Evolutionary conservation across 1,140 invertebrate genomes (phyloP), one percentile per base, ranked within the genome.

Genomic region (Euura saliciscinereae): DNA sequence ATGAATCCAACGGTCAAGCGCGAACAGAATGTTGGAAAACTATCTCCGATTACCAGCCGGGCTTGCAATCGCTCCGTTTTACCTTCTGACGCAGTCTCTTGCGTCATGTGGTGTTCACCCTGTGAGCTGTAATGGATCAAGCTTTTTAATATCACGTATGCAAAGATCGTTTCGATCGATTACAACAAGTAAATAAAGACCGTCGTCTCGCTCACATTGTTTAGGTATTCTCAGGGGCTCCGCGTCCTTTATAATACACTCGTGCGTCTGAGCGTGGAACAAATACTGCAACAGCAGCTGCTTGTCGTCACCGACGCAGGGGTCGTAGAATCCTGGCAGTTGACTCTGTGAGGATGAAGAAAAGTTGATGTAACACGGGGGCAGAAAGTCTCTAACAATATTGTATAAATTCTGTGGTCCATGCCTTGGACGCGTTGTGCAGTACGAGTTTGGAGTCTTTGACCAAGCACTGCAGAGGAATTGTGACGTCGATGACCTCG

Each of bases 271-370:
- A 83, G 92, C 91, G 78, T 93, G 92, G 86, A 95, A 98, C 78
- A 92, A 90, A 84, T 99, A 99, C 78, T 95, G 91, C 72, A 99
- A 91, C 51, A 93, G 91, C 43, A 99, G 87, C 74, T 91, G 91
- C 85, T 99, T 99, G 5, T 96, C 93, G 77, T 99, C 97, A 3
- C 97, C 96, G 13, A 98, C 91, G 82, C 96, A 97, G 0, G 97
- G 97, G 86, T 99, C 98, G 86, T 96, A 99, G 86, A 99, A 99
- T 44, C 98, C 98, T 46, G 97, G 95, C 69, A 99, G 86, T 83
- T 98, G 95, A 82, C 94, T 94, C 97, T 99, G 86, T 66, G 28
- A 28, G 28, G 28, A 28, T 28, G 28, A 91, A 90, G 42, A 78
- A 71, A 71, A 74, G 13, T 42, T 28, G 65, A 68, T 13, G 42